Conservation (phyloP, 2,113 vertebrate species). For the Delphinapterus leucas region DNA sequence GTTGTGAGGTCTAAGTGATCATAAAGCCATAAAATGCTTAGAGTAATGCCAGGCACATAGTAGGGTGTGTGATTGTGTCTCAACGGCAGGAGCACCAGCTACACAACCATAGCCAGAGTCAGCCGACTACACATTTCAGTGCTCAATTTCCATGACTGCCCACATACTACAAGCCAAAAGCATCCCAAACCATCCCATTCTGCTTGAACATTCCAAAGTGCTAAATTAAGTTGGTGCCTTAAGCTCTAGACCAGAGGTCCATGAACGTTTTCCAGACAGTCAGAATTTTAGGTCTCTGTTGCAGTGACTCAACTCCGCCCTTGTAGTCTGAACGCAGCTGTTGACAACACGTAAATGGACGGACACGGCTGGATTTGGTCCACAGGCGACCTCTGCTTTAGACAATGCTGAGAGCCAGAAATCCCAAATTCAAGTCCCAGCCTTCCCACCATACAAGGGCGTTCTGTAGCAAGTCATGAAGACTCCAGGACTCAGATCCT, state of each 20-base stretch:
- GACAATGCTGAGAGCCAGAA: neutral
- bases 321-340: neutral
- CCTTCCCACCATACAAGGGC: neutral
- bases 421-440: neutral
- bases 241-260: neutral
- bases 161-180: neutral
- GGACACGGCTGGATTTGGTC: neutral
- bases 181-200: neutral
- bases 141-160: neutral
- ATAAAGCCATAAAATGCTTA: neutral
- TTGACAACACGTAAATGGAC: neutral
- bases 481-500: neutral
- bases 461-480: neutral
- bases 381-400: neutral
- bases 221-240: neutral
- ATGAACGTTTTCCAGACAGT: neutral
- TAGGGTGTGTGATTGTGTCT: neutral
- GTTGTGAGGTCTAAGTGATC: neutral
- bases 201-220: neutral
- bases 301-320: accelerated
- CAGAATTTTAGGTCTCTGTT: neutral
- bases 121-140: no score
- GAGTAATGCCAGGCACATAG: neutral
- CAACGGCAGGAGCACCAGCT: neutral
- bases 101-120: neutral